Percentiles rank a stretch among this genome's conserved stretches.
Evolutionary conservation across 1,140 invertebrate genomes (phyloP).

Genomic region (Drosophila auraria): DNA sequence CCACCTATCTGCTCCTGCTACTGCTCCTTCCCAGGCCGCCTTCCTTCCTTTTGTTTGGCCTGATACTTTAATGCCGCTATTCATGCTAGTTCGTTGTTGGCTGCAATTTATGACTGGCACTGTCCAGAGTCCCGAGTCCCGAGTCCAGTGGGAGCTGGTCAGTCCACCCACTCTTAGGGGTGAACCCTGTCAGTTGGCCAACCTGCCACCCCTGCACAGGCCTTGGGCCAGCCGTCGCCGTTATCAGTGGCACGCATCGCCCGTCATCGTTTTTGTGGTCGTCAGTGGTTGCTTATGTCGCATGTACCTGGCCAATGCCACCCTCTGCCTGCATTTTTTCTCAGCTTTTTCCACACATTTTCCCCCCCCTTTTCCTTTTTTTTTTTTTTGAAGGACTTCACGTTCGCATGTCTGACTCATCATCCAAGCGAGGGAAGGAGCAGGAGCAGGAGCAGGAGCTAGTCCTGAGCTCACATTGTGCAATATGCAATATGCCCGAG

Average conservation of each 20-base stretch:
- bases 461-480: constrained; percentile 27
- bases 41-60: constrained; percentile 34
- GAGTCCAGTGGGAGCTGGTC: constrained; percentile 26
- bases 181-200: constrained; percentile 4
- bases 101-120: constrained; percentile 68
- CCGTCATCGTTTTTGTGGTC: constrained; percentile 38
- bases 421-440: neutral
- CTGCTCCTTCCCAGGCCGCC: neutral
- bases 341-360: constrained; percentile 18
- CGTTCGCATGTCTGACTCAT: constrained; percentile 72
- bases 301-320: neutral
- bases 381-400: constrained; percentile 56
- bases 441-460: neutral
- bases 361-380: neutral
- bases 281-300: constrained; percentile 58
- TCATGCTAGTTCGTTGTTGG: constrained; percentile 58
- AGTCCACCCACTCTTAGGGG: neutral
- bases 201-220: neutral
- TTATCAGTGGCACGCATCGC: constrained; percentile 70
- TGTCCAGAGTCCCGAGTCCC: constrained; percentile 15
- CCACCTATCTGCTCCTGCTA: neutral
- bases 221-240: constrained; percentile 27
- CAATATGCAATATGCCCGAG: constrained; percentile 55
- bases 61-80: constrained; percentile 76
- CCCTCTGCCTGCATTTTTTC: constrained; percentile 20